These are phyloP conservation scores for Lepisosteus oculatus DNA, from an alignment of 2,113 vertebrate genomes.

Conservation along the genomic window DNA sequence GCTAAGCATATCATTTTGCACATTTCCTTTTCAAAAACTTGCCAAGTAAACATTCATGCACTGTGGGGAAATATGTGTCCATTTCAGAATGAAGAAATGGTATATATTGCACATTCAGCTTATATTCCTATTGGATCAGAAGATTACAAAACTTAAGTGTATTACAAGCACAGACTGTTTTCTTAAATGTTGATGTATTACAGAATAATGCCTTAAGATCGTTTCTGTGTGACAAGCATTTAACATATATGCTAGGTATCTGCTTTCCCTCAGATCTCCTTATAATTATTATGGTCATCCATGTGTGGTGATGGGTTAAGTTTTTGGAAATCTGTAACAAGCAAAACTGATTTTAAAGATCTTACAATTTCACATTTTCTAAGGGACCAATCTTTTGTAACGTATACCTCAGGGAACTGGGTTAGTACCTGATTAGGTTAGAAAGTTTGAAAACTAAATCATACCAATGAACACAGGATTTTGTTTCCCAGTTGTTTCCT, in stretches of 20 bases:
- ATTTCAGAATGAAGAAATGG: conserved; percentile 1
- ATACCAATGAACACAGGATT: not conserved
- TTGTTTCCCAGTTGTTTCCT: conserved; percentile 29
- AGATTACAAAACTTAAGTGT: not conserved
- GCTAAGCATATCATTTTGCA: conserved; percentile 5
- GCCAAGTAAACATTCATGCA: conserved; percentile 15
- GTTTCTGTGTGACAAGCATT: not conserved
- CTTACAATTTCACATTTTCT: not conserved
- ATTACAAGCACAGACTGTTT: not conserved
- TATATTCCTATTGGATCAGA: conserved; percentile 13
- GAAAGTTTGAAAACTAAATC: too few relatives aligned
- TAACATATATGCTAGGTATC: not conserved
- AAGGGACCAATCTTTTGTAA: not conserved
- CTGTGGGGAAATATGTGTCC: conserved; percentile 2
- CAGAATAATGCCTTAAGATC: conserved; percentile 1
- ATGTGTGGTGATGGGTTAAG: conserved; percentile 1
- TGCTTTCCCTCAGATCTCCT: not conserved
- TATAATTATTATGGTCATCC: not conserved
- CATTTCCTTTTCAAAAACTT: not conserved
- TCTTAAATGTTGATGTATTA: not conserved
- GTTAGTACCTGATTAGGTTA: not conserved
- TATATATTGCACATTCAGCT: conserved; percentile 34
- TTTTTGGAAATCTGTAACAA: not conserved
- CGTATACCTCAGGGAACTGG: not conserved
- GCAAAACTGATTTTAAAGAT: too few relatives aligned